Base-by-base conservation (phyloP, 2,888 invertebrate genomes). In the Nomada flava region DNA sequence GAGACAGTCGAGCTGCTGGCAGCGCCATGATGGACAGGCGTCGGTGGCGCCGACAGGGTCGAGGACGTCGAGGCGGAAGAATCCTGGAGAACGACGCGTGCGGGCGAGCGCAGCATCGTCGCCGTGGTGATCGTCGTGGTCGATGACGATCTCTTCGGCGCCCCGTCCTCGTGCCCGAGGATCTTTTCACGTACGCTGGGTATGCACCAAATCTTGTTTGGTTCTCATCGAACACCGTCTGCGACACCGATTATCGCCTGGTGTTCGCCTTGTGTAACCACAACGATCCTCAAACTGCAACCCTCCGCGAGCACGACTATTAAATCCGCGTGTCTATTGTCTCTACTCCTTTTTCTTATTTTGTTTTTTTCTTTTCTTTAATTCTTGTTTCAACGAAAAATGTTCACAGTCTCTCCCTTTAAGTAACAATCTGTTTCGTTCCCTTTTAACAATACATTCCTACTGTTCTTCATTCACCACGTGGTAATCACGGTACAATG, bases 161-260 rank as follows among this genome's bases (percentile, higher is more conserved):
- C 83, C 68, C 76, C 91, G 90, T 91, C 92, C 92, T 89, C 93
- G 92, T 89, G 94, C 92, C 93, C 93, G 94, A 92, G 92, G 89
- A 90, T 79, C 86, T 88, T 91, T 83, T 90, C 89, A 90, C 91
- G 91, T 85, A 89, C 91, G 85, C 91, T 91, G 82, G 90, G 89
- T 91, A 90, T 87, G 89, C 91, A 91, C 90, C 91, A 90, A 90
- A 91, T 91, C 88, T 90, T 91, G 90, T 85, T 87, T 79, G 83
- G 73, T 89, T 89, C 79, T 86, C 90, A 91, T 91, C 75, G 88
- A 90, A 90, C 87, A 82, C 53, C 65, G 80, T 26, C 26, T 20
- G 60, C 76, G 78, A 84, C 75, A 79, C 72, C 74, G 20, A 57
- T 57, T 42, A 78, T 53, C 74, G 77, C 65, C 57, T 47, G 73